Base-by-base conservation (phyloP, 1,140 invertebrate species). In the Penaeus chinensis region DNA sequence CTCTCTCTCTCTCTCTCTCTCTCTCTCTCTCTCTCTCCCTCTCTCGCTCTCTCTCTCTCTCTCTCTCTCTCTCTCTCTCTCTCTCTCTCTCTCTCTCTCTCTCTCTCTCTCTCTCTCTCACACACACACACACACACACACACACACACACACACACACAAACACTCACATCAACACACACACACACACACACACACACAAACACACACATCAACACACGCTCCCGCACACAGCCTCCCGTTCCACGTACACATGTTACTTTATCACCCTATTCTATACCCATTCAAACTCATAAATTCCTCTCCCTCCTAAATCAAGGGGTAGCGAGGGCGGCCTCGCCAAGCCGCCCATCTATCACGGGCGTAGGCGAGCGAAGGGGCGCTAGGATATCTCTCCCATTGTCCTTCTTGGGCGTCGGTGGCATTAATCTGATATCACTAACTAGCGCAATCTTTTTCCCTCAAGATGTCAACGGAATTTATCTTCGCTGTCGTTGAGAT, bases 121-220 rank as follows among this genome's bases (percentile, higher is more conserved):
- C 77, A 60, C 77, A 8, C 11, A 47, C 27, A 18, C 42, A 32
- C 77, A 78, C 77, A 11, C 24, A 47, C 24, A 78, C 42, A 22
- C 77, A 37, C 22, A 78, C 42, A 78, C 22, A 20, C 78, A 16
- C 78, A 19, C 37, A 80, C 74, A 80, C 54, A 61, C 37, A 47
- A 10, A 54, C 22, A 80, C 79, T 62, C 79, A 81, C 79, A 81
- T 61, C 65, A 24, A 81, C 79, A 81, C 79, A 81, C 79, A 81
- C 79, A 81, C 79, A 81, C 61, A 63, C 61, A 81, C 61, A 81
- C 79, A 81, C 79, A 81, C 79, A 81, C 79, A 82, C 63, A 37
- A 63, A 82, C 80, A 66, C 80, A 82, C 61, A 65, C 61, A 82
- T 42, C 63, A 61, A 82, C 80, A 66, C 80, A 82, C 61, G 66